Base-by-base conservation (phyloP, 2,888 invertebrate genomes). In the Limnephilus auricula region DNA sequence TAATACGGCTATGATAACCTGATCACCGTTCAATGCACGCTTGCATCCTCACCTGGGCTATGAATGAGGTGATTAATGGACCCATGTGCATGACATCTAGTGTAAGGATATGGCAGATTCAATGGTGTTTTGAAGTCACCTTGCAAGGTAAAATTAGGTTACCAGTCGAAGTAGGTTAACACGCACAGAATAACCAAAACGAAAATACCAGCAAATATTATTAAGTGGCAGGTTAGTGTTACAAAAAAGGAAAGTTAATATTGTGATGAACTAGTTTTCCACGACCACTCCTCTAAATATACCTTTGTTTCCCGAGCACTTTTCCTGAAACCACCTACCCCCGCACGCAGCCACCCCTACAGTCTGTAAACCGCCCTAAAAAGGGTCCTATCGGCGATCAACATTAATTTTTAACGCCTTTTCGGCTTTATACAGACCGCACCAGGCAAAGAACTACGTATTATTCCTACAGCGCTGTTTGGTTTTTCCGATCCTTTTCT, bases 341-440 rank as follows among this genome's bases (percentile, higher is more conserved):
- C 88, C 90, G 34, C 82, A 85, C 92, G 65, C 86, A 65, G 65
- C 25, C 65, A 78, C 89, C 89, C 86, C 34, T 86, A 83, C 87
- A 90, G 32, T 87, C 90, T 79, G 88, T n/a, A 79, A 84, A 90
- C 84, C 45, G 45, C 45, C 86, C 89, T 88, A 83, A 89, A 85
- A 90, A 92, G 89, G 92, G 90, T 92, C 90, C 82, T 83, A 90
- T 89, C 79, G 89, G 32, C 90, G 90, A 92, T 86, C 79, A 80
- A 88, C 91, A 91, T 91, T 91, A 88, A 91, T 92, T 92, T 92
- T 92, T 92, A 90, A 92, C 88, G 50, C 79, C 15, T 79, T 89
- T 89, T 37, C 40, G 30, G 37, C 40, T 78, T 79, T 89, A 37
- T 34, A 25, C 79, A 89, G 79, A 89, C 89, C 89, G 79, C 89